These are phyloP conservation scores for Indicator indicator DNA, from an alignment of 2,113 vertebrate species.

Conservation along the genomic window DNA sequence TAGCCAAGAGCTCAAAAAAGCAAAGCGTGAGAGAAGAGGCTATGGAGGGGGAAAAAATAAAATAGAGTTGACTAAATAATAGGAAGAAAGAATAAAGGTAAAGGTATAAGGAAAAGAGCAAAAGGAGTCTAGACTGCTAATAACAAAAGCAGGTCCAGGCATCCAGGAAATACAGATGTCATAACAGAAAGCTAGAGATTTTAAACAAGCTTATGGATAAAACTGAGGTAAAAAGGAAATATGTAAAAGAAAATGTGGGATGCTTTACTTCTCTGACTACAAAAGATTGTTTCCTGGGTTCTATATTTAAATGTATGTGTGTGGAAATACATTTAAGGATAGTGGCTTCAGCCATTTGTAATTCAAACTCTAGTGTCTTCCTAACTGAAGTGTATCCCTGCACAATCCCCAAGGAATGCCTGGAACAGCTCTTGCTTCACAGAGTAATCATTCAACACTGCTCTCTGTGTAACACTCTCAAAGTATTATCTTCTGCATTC, in stretches of 20 bases:
- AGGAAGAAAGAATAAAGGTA: background rate
- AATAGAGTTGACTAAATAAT: background rate
- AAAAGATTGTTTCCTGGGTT: background rate
- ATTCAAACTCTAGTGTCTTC: background rate
- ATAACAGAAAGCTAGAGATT: background rate
- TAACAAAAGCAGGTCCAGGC: background rate
- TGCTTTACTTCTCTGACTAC: background rate
- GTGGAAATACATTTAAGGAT: background rate
- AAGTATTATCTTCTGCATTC: slow-evolving; percentile 22
- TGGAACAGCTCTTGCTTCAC: slow-evolving; percentile 15
- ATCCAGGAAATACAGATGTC: background rate
- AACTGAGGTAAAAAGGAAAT: background rate
- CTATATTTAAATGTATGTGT: background rate
- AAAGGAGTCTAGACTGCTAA: background rate
- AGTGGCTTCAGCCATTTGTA: slow-evolving; percentile 44
- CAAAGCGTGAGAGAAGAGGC: background rate
- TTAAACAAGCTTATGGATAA: background rate
- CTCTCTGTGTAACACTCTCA: slow-evolving; percentile 29
- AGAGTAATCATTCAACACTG: slow-evolving; percentile 22
- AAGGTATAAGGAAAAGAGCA: background rate
- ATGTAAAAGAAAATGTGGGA: background rate
- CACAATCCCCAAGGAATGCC: background rate
- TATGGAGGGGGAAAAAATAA: background rate
- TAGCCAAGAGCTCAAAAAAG: slow-evolving; percentile 30
- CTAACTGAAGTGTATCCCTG: background rate